Evolutionary conservation across 2,797 vertebrate species (phyloP), one percentile per base, ranked within the genome.

Genomic region (Sciurus carolinensis): DNA sequence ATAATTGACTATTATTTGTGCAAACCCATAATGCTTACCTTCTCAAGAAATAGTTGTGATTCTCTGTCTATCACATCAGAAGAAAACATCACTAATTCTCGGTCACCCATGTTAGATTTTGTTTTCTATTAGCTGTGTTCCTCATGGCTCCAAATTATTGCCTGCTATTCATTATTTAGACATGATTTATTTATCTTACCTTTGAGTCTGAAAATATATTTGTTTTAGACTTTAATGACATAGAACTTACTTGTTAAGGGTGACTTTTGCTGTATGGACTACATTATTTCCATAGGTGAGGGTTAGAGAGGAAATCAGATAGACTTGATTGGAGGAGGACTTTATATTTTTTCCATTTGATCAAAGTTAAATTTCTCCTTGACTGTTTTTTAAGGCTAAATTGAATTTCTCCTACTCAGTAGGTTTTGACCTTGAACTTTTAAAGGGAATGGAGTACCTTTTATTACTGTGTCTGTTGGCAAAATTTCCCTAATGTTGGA

Each of bases 121-220:
- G 44, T 96, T 96, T 81, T 86, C 33, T 80, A 39, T 59, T 13
- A 90, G 15, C 44, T 81, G 4, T 28, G 52, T 5, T 82, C 17
- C 66, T 84, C 17, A 13, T 82, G 57, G 79, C 44, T 91, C 15
- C 42, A 77, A 94, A 94, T 83, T 95, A 81, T 52, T 94, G 42
- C 54, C 42, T 90, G 36, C 1, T 42, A 47, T 54, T 44, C 10
- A 71, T 80, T 47, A 73, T 72, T 90, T 80, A 44, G 47, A 73
- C 64, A 71, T 28, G 73, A 7, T 83, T 95, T 91, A 11, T 80
- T 73, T 83, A 73, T 87, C 57, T 95, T 86, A 81, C 10, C 50
- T 80, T 88, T 85, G 76, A 69, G 44, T 87, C 42, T 96, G 12
- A 88, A 95, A 90, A 76, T 89, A 39, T 86, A 73, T 44, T 77